phyloP scores from a whole-genome alignment of 1,140 invertebrate species.

The Conus betulinus region DNA sequence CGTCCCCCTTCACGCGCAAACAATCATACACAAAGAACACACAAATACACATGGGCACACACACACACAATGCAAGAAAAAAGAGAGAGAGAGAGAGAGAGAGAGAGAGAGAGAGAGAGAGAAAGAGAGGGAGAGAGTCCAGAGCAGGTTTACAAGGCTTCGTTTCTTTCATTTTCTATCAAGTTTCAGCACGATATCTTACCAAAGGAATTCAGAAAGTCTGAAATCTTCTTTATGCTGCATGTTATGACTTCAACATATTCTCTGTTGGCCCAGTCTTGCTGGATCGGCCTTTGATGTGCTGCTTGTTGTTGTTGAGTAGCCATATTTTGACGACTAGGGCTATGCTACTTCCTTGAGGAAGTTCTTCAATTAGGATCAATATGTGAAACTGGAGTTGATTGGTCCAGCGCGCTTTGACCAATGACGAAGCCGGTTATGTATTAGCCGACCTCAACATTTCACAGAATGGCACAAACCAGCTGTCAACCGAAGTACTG shows the following conservation, averaged over 20 bases:
- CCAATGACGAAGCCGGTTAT: not conserved
- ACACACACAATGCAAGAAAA: too few relatives aligned
- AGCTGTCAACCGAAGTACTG: not conserved
- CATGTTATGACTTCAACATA: constrained; percentile 99
- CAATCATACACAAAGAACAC: too few relatives aligned
- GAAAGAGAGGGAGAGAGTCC: not conserved
- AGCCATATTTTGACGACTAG: constrained; percentile 52
- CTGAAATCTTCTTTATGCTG: constrained; percentile 98
- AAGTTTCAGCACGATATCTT: constrained; percentile 68
- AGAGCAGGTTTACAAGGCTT: constrained; percentile 32
- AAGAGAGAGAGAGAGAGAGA: too few relatives aligned
- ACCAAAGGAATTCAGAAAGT: constrained; percentile 99
- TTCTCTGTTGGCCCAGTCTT: constrained; percentile 98
- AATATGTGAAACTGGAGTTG: not conserved
- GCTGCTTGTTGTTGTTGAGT: constrained; percentile 53
- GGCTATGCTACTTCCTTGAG: too few relatives aligned
- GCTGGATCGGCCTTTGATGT: constrained; percentile 75
- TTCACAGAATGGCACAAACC: not conserved
- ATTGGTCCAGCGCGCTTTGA: not conserved
- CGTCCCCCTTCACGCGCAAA: too few relatives aligned
- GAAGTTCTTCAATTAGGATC: too few relatives aligned
- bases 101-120: too few relatives aligned
- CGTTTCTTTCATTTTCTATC: too few relatives aligned
- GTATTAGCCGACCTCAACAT: not conserved
- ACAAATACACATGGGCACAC: too few relatives aligned